phyloP scores from a whole-genome alignment of 2,888 invertebrate genomes.

The Parnassius orleans region DNA sequence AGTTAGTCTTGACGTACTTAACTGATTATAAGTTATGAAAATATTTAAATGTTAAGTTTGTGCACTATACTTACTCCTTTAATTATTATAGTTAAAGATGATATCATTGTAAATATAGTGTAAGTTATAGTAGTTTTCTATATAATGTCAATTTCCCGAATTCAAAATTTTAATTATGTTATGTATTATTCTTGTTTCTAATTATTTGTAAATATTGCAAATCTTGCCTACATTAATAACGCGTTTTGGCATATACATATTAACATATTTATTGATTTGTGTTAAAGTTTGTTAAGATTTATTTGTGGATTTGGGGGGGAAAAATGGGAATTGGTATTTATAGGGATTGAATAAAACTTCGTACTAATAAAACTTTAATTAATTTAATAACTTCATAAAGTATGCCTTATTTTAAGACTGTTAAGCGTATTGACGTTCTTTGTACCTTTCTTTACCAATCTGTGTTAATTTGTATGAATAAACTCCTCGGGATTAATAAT shows the following conservation, averaged over 20 bases:
- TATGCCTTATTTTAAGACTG: background rate
- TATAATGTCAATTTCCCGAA: background rate
- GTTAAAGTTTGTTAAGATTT: no score
- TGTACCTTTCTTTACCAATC: constrained; percentile 5
- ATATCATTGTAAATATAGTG: constrained; percentile 34
- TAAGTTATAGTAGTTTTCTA: constrained; percentile 10
- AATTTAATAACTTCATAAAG: background rate
- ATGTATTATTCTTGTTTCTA: background rate
- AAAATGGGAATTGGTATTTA: background rate
- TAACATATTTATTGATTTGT: no score
- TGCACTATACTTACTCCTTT: background rate
- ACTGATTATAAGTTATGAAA: background rate
- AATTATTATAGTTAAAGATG: constrained; percentile 20
- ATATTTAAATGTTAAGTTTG: background rate
- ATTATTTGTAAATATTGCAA: constrained; percentile 9
- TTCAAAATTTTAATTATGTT: background rate
- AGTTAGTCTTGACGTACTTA: constrained; percentile 14
- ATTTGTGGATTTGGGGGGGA: no score
- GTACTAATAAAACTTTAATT: background rate
- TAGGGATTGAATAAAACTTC: constrained; percentile 12
- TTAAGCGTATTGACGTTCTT: background rate
- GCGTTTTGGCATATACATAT: no score
- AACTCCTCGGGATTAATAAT: no score
- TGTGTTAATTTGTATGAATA: no score
- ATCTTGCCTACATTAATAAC: constrained; percentile 21